Conservation (phyloP, 2,797 vertebrate genomes). For the Corythornis leucogaster region DNA sequence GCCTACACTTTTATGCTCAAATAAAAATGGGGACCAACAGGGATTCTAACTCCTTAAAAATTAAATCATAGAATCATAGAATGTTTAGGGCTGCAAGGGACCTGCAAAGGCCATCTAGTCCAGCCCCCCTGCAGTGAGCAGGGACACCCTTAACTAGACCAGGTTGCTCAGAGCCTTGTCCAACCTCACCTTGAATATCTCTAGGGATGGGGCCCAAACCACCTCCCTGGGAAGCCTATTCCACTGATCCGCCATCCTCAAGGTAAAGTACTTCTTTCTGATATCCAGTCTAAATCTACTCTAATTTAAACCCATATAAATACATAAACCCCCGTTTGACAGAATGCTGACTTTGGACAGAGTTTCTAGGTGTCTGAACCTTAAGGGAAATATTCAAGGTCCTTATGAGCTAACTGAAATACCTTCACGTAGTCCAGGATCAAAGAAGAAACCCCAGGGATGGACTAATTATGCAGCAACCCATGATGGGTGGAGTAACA, state of each 20-base stretch:
- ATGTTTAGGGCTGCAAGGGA: too few species aligned
- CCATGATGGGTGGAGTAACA: rapidly evolving
- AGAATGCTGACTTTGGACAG: not conserved
- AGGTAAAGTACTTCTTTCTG: too few species aligned
- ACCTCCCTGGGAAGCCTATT: too few species aligned
- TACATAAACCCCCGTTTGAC: not conserved
- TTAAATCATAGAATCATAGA: not conserved
- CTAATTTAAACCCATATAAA: not conserved
- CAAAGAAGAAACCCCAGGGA: not conserved
- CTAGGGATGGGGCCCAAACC: too few species aligned
- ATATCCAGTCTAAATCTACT: too few species aligned
- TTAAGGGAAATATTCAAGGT: not conserved
- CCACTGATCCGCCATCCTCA: too few species aligned
- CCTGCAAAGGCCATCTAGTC: too few species aligned
- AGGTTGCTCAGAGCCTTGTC: too few species aligned
- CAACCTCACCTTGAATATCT: too few species aligned
- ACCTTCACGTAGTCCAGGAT: rapidly evolving
- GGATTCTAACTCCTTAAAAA: not conserved
- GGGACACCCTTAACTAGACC: too few species aligned
- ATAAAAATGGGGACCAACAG: not conserved
- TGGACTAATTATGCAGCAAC: not conserved
- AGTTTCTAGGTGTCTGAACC: not conserved
- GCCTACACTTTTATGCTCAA: not conserved
- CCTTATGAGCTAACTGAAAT: not conserved
- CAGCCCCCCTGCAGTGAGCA: too few species aligned